Conservation (phyloP, 2,888 invertebrate species). For the Caenorhabditis virilis region DNA sequence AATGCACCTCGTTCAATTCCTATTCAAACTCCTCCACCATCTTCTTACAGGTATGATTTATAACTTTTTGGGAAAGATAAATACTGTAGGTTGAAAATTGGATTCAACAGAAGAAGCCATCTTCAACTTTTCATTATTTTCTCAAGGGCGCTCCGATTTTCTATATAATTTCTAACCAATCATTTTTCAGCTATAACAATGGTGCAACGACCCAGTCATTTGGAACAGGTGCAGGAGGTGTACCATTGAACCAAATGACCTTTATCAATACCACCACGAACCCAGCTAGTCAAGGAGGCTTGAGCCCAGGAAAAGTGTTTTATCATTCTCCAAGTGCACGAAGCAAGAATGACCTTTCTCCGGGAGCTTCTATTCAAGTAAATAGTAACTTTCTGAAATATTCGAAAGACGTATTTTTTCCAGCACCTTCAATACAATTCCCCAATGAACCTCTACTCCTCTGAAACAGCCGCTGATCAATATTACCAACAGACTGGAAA, state of each 20-base stretch:
- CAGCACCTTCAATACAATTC: conserved; percentile 67
- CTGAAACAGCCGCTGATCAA: conserved; percentile 61
- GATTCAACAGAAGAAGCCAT: too few species aligned
- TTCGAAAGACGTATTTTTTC: conserved; percentile 6
- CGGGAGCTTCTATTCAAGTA: conserved; percentile 48
- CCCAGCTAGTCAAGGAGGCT: conserved; percentile 3
- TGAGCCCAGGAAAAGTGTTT: conserved; percentile 28
- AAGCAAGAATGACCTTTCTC: conserved; percentile 56
- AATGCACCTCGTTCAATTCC: too few species aligned
- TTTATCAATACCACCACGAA: conserved; percentile 40
- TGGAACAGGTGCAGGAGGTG: conserved; percentile 39
- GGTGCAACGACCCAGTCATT: conserved; percentile 32
- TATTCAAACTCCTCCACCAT: conserved; percentile 15
- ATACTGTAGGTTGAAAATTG: too few species aligned
- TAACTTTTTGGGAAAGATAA: too few species aligned
- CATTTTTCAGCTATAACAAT: conserved; percentile 46
- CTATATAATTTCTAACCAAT: too few species aligned
- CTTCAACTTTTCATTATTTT: too few species aligned
- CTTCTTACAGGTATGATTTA: conserved; percentile 28
- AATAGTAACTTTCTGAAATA: neutral
- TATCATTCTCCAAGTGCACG: conserved; percentile 52
- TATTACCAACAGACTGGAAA: conserved; percentile 58
- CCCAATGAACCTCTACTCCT: conserved; percentile 63
- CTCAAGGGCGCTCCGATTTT: too few species aligned
- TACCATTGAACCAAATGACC: conserved; percentile 47